Percentiles rank a stretch among this genome's conserved stretches.
phyloP scores from a whole-genome alignment of 2,797 vertebrate species.

The Chrysocyon brachyurus region DNA sequence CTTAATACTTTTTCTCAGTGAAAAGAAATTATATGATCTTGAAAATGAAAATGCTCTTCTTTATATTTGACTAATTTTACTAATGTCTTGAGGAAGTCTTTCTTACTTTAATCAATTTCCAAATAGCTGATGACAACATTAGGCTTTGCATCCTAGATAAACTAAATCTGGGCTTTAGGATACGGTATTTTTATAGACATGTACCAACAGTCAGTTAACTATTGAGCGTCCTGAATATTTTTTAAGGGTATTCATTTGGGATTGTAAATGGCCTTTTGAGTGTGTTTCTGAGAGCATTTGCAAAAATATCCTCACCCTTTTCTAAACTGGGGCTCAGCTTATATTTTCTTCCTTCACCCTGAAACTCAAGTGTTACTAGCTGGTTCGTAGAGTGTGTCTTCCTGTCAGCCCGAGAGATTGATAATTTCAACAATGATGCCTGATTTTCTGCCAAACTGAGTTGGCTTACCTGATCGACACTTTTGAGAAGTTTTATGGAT shows the following conservation, averaged over 20 bases:
- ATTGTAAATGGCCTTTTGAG: neutral
- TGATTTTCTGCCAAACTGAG: neutral
- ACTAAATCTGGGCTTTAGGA: constrained; percentile 57
- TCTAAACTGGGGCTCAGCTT: neutral
- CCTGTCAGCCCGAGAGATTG: neutral
- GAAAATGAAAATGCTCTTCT: constrained; percentile 11
- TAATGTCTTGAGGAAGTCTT: neutral
- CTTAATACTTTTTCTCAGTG: neutral
- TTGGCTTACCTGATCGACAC: neutral
- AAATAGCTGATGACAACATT: neutral
- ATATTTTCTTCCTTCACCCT: neutral
- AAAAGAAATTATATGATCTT: neutral
- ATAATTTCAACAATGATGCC: neutral
- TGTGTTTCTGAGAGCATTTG: constrained; percentile 29
- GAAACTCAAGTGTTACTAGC: neutral
- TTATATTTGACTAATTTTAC: constrained; percentile 47
- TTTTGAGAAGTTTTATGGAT: neutral
- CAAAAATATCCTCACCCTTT: neutral
- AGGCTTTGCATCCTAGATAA: neutral
- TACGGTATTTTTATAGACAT: neutral
- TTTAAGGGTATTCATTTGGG: constrained; percentile 24
- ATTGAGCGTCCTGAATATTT: neutral
- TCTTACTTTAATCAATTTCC: neutral
- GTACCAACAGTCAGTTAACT: neutral
- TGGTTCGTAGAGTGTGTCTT: neutral